Conservation (phyloP, 1,140 invertebrate genomes). For the Ceratoteleas bidentatus region DNA sequence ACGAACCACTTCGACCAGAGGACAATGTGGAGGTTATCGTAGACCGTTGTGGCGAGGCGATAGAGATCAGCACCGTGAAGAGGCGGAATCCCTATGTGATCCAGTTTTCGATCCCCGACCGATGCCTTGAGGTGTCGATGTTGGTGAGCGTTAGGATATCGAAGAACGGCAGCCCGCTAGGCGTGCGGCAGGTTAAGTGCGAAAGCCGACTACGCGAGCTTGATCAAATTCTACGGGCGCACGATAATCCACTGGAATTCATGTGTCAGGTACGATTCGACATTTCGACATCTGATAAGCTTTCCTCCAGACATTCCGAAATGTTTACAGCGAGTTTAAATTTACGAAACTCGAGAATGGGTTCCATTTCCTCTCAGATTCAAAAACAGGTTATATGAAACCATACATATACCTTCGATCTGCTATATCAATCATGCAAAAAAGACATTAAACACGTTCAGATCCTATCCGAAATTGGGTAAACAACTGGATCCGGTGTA, state of each 20-base stretch:
- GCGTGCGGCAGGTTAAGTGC: slow-evolving; percentile 90
- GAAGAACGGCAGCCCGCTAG: slow-evolving; percentile 89
- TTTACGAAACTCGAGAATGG: too few species aligned
- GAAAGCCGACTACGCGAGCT: slow-evolving; percentile 90
- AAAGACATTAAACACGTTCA: too few species aligned
- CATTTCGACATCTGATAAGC: too few species aligned
- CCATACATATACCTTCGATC: too few species aligned
- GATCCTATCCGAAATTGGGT: too few species aligned
- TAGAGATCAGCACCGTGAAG: slow-evolving; percentile 88
- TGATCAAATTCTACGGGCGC: slow-evolving; percentile 88
- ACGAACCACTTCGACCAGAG: slow-evolving; percentile 87
- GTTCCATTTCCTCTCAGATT: too few species aligned
- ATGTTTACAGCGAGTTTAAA: too few species aligned
- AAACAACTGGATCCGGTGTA: too few species aligned
- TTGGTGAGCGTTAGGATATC: slow-evolving; percentile 89
- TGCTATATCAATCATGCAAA: too few species aligned
- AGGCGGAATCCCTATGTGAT: slow-evolving; percentile 90
- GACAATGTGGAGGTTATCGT: slow-evolving; percentile 88
- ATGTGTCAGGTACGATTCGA: slow-evolving; percentile 88
- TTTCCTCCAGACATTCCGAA: too few species aligned
- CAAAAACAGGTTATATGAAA: too few species aligned
- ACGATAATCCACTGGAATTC: slow-evolving; percentile 91
- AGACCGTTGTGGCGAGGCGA: slow-evolving; percentile 89
- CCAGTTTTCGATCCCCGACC: slow-evolving; percentile 89
- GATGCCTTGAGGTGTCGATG: slow-evolving; percentile 90